These are phyloP conservation scores for Glaucidium brasilianum DNA, from an alignment of 2,113 vertebrate genomes.

Conservation along the genomic window DNA sequence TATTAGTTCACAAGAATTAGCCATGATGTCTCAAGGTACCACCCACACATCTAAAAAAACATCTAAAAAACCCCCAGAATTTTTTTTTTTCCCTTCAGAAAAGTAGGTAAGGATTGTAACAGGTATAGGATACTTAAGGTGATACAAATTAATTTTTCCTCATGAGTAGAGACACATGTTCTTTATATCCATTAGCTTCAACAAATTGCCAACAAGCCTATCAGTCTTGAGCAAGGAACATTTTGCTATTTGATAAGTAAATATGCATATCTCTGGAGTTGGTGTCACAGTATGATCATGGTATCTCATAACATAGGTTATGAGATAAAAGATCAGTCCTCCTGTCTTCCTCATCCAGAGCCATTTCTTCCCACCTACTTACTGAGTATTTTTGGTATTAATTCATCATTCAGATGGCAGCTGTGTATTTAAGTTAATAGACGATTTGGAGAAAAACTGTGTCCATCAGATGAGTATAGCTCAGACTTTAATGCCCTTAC, in stretches of 20 bases:
- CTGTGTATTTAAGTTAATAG: background rate
- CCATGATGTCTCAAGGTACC: background rate
- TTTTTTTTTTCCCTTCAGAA: background rate
- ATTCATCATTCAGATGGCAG: background rate
- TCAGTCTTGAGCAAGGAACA: background rate
- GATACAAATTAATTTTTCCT: background rate
- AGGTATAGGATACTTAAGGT: background rate
- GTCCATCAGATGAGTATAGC: background rate
- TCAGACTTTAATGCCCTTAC: background rate
- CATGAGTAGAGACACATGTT: accelerated
- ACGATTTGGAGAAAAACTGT: background rate
- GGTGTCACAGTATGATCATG: background rate
- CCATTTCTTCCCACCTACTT: background rate
- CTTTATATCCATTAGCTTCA: background rate
- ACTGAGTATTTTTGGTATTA: background rate
- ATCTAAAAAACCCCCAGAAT: background rate
- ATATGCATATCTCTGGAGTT: background rate
- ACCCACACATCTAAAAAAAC: background rate
- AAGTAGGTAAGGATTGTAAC: background rate
- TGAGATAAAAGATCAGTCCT: background rate
- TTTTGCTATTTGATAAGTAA: background rate
- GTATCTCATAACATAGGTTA: background rate
- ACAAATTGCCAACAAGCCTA: background rate
- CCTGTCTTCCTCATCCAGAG: background rate
- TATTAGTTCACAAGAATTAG: background rate